Conservation (phyloP, 53 echinoderm and acorn worm genomes). For the Arbacia lixula region DNA sequence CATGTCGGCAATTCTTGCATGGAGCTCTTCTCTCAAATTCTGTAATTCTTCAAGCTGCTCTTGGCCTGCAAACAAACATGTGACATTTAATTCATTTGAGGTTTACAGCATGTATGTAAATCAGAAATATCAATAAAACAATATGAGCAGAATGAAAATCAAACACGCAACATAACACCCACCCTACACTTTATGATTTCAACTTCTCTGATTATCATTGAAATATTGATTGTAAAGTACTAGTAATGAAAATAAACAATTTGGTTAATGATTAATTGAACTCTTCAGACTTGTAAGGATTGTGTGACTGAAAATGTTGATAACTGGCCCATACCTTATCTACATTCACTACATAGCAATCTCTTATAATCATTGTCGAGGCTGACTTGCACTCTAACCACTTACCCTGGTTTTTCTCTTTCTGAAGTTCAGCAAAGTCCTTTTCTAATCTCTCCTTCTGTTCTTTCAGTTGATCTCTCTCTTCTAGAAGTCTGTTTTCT, state of each 20-base stretch:
- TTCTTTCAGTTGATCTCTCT: neutral
- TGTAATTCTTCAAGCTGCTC: constrained; percentile 1
- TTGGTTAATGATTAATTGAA: too few relatives aligned
- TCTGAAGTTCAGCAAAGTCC: neutral
- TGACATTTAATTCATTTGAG: neutral
- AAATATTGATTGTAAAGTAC: too few relatives aligned
- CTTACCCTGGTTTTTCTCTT: constrained; percentile 24
- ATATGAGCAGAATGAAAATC: too few relatives aligned
- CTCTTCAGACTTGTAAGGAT: too few relatives aligned
- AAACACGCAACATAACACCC: too few relatives aligned
- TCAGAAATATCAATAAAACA: too few relatives aligned
- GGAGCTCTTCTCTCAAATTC: neutral
- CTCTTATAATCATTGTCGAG: neutral
- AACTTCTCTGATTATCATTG: too few relatives aligned
- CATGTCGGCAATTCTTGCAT: neutral
- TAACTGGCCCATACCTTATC: too few relatives aligned
- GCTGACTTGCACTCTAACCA: neutral
- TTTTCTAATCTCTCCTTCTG: constrained; percentile 18
- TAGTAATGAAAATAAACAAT: too few relatives aligned
- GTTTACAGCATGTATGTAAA: too few relatives aligned
- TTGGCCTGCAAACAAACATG: neutral
- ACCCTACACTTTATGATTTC: too few relatives aligned
- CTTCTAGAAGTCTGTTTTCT: neutral
- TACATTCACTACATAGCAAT: neutral
- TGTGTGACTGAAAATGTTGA: too few relatives aligned